Evolutionary conservation across 2,797 vertebrate species (phyloP), one percentile per base, ranked within the genome.

Genomic region (Epinephelus awoara): DNA sequence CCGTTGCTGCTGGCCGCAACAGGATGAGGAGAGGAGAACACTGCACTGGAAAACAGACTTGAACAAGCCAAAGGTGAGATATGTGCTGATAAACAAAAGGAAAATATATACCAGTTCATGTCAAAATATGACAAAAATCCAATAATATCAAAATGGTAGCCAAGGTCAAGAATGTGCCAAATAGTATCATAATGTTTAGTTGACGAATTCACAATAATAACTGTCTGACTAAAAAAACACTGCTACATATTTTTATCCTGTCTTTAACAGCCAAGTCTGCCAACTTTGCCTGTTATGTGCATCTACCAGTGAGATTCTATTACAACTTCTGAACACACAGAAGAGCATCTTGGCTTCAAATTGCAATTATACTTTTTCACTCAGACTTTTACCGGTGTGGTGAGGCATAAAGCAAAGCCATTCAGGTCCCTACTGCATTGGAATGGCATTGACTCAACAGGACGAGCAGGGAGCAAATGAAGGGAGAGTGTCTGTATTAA

Each of bases 401-500:
- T 57, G 21, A 56, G 34, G 44, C 51, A 61, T 12, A 21, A 34
- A 11, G 34, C 15, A 58, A 67, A 42, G 27, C 6, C 13, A 57
- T 7, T 64, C 5, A 17, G 29, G 23, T 46, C 11, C 40, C 21
- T 25, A 42, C 19, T 61, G 29, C 57, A 47, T 47, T 9, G 27
- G 54, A 49, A 34, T 38, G 57, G 63, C 40, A 14, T 10, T 38
- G 46, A 10, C 3, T 71, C 10, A 67, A 61, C 29, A 58, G 25
- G 62, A 79, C 0, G 2, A 49, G 25, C 10, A 1, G n/a, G 8
- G 10, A 38, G 6, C 17, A 11, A 51, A 14, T 59, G 44, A 65
- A 56, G 15, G 25, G 13, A 21, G 21, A 40, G 17, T 13, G 66
- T 74, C 49, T 44, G 12, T 65, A 56, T 76, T 56, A 80, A 85